These are phyloP conservation scores for Forbesichthys agassizii DNA, from an alignment of 2,113 vertebrate genomes.

Conservation along the genomic window DNA sequence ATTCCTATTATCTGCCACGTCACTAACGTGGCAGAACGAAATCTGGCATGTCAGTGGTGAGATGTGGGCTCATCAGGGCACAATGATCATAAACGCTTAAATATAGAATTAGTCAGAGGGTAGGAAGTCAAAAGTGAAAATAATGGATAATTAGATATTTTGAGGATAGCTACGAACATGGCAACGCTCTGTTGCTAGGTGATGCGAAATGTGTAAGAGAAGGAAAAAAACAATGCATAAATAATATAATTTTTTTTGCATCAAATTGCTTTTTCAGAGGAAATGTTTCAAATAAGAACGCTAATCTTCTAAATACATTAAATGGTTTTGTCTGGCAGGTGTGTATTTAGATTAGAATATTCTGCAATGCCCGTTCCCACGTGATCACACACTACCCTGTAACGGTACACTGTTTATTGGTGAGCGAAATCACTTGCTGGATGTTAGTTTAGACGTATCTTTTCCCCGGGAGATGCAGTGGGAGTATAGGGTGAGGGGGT, in stretches of 20 bases:
- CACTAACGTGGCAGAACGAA: conserved; percentile 12
- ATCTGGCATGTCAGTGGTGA: background rate
- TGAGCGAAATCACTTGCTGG: no score
- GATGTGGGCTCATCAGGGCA: background rate
- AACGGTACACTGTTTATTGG: no score
- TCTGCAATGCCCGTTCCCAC: conserved; percentile 5
- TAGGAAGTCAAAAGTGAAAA: background rate
- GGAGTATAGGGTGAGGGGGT: no score
- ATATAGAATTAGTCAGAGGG: background rate
- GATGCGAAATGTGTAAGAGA: conserved; percentile 36
- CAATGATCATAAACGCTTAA: background rate
- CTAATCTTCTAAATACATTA: background rate
- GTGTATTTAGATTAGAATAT: conserved; percentile 4
- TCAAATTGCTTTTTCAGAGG: background rate
- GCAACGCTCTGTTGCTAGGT: conserved; percentile 74
- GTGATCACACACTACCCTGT: conserved; percentile 7
- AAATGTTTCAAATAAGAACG: background rate
- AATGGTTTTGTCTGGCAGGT: background rate
- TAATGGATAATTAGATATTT: conserved; percentile 9
- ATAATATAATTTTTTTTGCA: no score
- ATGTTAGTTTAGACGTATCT: no score
- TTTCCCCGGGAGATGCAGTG: no score
- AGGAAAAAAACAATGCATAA: conserved; percentile 12
- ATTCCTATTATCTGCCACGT: conserved; percentile 53
- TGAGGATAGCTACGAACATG: conserved; percentile 32